These are phyloP conservation scores for Limenitis camilla DNA, from an alignment of 2,888 invertebrate genomes.

Conservation along the genomic window DNA sequence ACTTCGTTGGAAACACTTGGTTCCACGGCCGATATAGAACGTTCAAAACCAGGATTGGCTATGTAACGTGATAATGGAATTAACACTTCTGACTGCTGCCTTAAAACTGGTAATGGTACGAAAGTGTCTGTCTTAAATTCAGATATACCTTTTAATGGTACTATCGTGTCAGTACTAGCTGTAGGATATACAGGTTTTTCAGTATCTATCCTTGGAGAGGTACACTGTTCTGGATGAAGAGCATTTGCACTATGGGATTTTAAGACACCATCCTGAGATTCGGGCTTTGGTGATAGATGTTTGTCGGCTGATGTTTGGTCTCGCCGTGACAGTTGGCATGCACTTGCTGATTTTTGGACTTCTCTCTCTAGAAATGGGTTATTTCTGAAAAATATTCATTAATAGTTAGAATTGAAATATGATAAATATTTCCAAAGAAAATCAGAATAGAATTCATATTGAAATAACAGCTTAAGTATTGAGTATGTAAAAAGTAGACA, in stretches of 20 bases:
- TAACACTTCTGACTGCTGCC: slow-evolving; percentile 50
- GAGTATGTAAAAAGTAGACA: not conserved
- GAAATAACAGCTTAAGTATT: not conserved
- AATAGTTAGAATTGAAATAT: not conserved
- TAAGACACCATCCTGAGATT: slow-evolving; percentile 50
- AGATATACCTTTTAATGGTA: slow-evolving; percentile 34
- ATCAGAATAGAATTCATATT: not conserved
- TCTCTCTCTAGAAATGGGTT: slow-evolving; percentile 72
- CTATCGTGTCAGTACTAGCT: slow-evolving; percentile 58
- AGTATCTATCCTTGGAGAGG: slow-evolving; percentile 40
- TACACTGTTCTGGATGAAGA: slow-evolving; percentile 47
- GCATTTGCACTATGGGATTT: slow-evolving; percentile 67
- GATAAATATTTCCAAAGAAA: not conserved
- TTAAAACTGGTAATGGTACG: slow-evolving; percentile 26
- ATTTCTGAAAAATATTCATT: slow-evolving; percentile 40
- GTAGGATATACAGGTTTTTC: slow-evolving; percentile 49
- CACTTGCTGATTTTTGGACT: slow-evolving; percentile 80
- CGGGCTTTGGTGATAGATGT: slow-evolving; percentile 39
- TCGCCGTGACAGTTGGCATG: slow-evolving; percentile 64
- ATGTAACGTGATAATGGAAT: slow-evolving; percentile 49
- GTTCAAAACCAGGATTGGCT: slow-evolving; percentile 43
- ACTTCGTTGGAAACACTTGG: slow-evolving; percentile 32
- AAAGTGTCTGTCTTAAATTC: not conserved
- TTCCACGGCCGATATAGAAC: slow-evolving; percentile 52
- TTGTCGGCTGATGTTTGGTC: slow-evolving; percentile 50